Evolutionary conservation across 2,888 invertebrate species (phyloP), one percentile per base, ranked within the genome.

Genomic region (Standfussiana lucernea): DNA sequence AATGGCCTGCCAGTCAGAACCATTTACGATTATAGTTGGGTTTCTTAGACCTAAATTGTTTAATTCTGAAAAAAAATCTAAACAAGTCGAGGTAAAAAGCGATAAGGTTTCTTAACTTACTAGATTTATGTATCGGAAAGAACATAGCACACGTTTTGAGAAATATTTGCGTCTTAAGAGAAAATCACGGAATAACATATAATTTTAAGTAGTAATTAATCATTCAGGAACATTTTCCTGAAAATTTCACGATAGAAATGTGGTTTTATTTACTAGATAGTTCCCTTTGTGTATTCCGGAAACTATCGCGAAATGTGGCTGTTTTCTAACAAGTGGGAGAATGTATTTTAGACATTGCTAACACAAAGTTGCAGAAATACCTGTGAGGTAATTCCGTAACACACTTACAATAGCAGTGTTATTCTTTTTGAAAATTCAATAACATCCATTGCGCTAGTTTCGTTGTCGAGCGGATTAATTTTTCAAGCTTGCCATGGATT

Each of bases 231-330:
- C n/a, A 45, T 69, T 61, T 73, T 10, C 3, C 11, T 35, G 62
- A 64, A 59, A 82, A 77, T 79, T 83, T 77, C n/a, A 28, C 56
- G 4, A 78, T 10, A 8, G 37, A 64, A 79, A 64, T 83, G 67
- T 59, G 79, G 83, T 83, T 83, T 78, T 68, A 68, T 67, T 83
- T 61, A 75, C 75, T 56, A 32, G 47, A 47, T 65, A 50, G 35
- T 77, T 79, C 62, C 28, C 24, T 42, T 68, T 77, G 53, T 77
- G 53, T 65, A 45, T 65, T 56, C 2, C 13, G 47, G 56, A 42
- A 82, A 65, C 64, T 82, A 65, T 75, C 8, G 40, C 11, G 35
- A 82, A 75, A 59, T 82, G 77, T 24, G 77, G 56, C 35, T 47
- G 47, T 59, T 79, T 65, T n/a, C 40, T 24, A 42, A 82, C 65